Evolutionary conservation across 1,140 invertebrate genomes (phyloP), one percentile per base, ranked within the genome.

Genomic region (Pinna nobilis): DNA sequence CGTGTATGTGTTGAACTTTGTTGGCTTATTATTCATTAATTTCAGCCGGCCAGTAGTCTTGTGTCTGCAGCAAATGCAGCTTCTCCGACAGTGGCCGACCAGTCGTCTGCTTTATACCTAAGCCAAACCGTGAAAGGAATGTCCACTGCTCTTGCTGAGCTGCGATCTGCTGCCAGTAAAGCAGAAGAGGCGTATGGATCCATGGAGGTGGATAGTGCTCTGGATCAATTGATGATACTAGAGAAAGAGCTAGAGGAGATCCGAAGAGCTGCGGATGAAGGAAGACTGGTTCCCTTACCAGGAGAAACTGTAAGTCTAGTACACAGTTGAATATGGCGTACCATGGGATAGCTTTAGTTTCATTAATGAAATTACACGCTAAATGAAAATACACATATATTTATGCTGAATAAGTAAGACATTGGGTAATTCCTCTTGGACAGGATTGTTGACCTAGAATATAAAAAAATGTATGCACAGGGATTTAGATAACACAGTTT

Each of bases 121-220:
- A 93, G 91, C 59, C 93, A 93, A 75, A 93, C 92, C 47, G 92
- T 94, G 3, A 94, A 96, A 80, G 92, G 94, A 67, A 90, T 97
- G 68, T 92, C 93, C 2, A 90, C 92, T 13, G 93, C 94, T 67
- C 90, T 97, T 9, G 92, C 93, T 1, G 96, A 97, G 74, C 90
- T 98, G 2, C 91, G 95, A 82, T 93, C 94, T 28, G 94, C 96
- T 7, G 91, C 97, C 0, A 93, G 92, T 59, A 93, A 96, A 76
- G 95, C 96, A 0, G 93, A 95, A 77, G 94, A 97, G 84, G 94
- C 94, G 1, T 97, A 95, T 86, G 94, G 94, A 74, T 94, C 94
- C n/a, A 89, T 96, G 71, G 96, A 97, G 83, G 80, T 91, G 2
- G 90, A 90, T 23, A 87, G 94, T 0, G 96, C 96, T 0, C 90